Conservation (phyloP, 2,888 invertebrate species). For the Philereme transversata region DNA sequence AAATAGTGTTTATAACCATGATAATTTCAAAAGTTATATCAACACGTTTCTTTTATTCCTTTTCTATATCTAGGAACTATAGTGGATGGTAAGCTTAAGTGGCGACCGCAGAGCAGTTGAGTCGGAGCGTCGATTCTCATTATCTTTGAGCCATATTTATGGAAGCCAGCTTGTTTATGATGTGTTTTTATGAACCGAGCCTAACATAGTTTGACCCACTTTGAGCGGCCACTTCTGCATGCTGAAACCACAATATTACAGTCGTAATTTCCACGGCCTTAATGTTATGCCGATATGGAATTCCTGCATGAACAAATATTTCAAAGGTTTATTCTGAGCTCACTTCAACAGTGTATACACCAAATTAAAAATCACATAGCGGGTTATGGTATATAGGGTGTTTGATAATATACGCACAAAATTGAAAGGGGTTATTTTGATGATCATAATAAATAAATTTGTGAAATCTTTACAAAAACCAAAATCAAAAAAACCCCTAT, state of each 20-base stretch:
- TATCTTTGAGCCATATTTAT: constrained; percentile 12
- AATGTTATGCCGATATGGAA: neutral
- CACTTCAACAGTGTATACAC: too few relatives aligned
- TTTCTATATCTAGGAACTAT: neutral
- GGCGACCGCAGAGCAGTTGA: neutral
- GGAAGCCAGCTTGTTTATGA: constrained; percentile 4
- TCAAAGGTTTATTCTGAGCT: too few relatives aligned
- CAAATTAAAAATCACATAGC: too few relatives aligned
- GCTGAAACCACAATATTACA: constrained; percentile 2
- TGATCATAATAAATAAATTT: too few relatives aligned
- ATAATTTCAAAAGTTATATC: too few relatives aligned
- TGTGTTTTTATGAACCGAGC: constrained; percentile 1
- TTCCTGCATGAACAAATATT: neutral
- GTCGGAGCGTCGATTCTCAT: constrained; percentile 2
- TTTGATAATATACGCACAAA: too few relatives aligned
- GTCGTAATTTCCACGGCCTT: constrained; percentile 2
- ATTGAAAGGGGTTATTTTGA: too few relatives aligned
- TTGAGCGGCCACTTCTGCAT: constrained; percentile 3
- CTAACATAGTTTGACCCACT: constrained; percentile 8
- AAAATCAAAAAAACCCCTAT: too few relatives aligned
- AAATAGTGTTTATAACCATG: too few relatives aligned
- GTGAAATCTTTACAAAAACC: too few relatives aligned
- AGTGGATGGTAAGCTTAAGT: neutral
- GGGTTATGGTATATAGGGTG: too few relatives aligned
- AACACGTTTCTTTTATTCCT: too few relatives aligned